Base-by-base conservation (phyloP, 2,113 vertebrate species). In the Sturnus vulgaris region DNA sequence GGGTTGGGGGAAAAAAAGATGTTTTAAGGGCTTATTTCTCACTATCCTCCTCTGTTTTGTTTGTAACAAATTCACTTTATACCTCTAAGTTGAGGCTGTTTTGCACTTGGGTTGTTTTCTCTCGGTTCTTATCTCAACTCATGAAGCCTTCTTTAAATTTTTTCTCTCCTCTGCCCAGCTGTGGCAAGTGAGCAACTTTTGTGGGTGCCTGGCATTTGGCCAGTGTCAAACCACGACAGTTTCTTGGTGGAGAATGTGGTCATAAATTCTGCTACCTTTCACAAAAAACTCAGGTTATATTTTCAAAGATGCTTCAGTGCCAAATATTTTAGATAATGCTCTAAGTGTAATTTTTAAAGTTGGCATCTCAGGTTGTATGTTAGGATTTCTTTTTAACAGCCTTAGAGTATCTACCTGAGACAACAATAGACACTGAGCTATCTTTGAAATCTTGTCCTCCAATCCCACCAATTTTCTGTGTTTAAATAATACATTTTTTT, bases 171-270 rank as follows among this genome's bases (percentile, higher is more conserved):
- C 31, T 53, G 18, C 7, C 24, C 31, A 23, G 24, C 37, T 42
- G 19, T 42, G 31, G 59, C 76, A n/a, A 64, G 11, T 0, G 0
- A 35, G 19, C 2, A 4, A 11, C 15, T 28, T 42, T 30, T 12
- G 6, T 52, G 24, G 4, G 37, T 44, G 11, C 31, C 11, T 42
- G 31, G 24, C 2, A 2, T 44, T 64, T 28, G 60, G 14, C 31
- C 59, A 64, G 14, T 10, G 15, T 78, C 24, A 64, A 63, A 28
- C 14, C 30, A 52, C 12, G 8, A 28, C 24, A 28, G 19, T 50
- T 40, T n/a, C 31, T 52, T 40, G 28, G 18, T 25, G 10, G 31
- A 44, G 52, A 21, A 44, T 5, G 18, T 35, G 31, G 39, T 10
- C 23, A 56, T 44, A 2, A 1, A 56, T 73, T 56, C 40, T 1